A percentile compares a stretch with the other conserved stretches of the same genome.
phyloP scores from a whole-genome alignment of 2,888 invertebrate genomes.

The Tenthredo amoena region DNA sequence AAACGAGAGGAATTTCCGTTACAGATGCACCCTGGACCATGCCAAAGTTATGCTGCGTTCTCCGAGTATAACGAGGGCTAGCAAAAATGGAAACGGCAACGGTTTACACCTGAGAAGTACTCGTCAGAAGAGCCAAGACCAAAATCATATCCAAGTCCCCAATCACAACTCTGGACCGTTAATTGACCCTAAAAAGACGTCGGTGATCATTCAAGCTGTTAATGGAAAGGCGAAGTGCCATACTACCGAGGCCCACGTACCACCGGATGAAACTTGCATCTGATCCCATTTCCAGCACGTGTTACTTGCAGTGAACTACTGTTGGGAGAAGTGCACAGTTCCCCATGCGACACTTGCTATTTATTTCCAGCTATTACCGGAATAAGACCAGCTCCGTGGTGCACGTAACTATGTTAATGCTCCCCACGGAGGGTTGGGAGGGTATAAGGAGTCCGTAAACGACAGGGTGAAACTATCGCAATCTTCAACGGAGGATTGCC shows the following conservation, averaged over 20 bases:
- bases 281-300: constrained; percentile 53
- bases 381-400: not conserved
- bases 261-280: constrained; percentile 65
- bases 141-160: constrained; percentile 22
- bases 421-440: not conserved
- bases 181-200: constrained; percentile 58
- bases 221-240: constrained; percentile 62
- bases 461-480: not conserved
- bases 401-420: constrained; percentile 26
- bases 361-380: not conserved
- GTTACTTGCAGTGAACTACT: not conserved
- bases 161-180: constrained; percentile 9
- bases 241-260: constrained; percentile 51
- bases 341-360: constrained; percentile 4
- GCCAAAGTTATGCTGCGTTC: constrained; percentile 33
- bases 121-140: not conserved
- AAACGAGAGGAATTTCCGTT: constrained; percentile 25
- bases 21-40: constrained; percentile 46
- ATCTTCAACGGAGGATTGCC: not conserved
- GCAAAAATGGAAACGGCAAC: constrained; percentile 16
- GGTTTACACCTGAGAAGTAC: constrained; percentile 11
- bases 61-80: constrained; percentile 4
- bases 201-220: constrained; percentile 59
- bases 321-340: not conserved
- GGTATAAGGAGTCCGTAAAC: not conserved